Percentiles rank a stretch among this genome's conserved stretches.
phyloP scores from a whole-genome alignment of 2,888 invertebrate species.

The Prosopocoilus inquinatus region DNA sequence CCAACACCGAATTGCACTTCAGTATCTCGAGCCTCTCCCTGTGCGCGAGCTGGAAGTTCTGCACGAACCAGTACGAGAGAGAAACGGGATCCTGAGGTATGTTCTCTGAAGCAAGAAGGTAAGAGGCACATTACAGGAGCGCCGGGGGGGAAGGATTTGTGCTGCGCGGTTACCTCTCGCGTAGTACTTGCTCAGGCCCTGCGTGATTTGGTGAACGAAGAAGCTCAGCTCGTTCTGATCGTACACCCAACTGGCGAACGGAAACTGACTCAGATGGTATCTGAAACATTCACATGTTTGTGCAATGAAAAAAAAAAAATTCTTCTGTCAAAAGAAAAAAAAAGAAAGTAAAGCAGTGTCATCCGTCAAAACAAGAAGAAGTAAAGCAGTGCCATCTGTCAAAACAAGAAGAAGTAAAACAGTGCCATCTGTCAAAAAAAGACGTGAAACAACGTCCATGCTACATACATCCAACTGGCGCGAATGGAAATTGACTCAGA shows the following conservation, averaged over 20 bases:
- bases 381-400: too few species aligned
- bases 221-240: conserved; percentile 44
- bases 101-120: conserved; percentile 42
- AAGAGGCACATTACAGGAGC: background rate
- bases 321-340: too few species aligned
- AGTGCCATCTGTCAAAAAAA: too few species aligned
- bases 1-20: conserved; percentile 65
- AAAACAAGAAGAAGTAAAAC: too few species aligned
- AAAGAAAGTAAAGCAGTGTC: too few species aligned
- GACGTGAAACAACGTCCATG: too few species aligned
- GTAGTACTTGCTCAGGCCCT: conserved; percentile 37
- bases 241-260: conserved; percentile 44
- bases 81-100: conserved; percentile 67
- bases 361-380: too few species aligned
- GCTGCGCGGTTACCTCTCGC: conserved; percentile 32
- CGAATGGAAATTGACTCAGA: too few species aligned
- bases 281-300: conserved; percentile 23
- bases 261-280: conserved; percentile 45
- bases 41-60: conserved; percentile 70
- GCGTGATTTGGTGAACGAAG: conserved; percentile 38
- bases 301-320: too few species aligned
- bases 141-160: conserved; percentile 4
- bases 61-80: conserved; percentile 78
- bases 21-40: conserved; percentile 63
- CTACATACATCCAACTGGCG: too few species aligned